A percentile compares a stretch with the other conserved stretches of the same genome.
phyloP scores from a whole-genome alignment of 2,797 vertebrate species.

The Gallirallus australis region DNA sequence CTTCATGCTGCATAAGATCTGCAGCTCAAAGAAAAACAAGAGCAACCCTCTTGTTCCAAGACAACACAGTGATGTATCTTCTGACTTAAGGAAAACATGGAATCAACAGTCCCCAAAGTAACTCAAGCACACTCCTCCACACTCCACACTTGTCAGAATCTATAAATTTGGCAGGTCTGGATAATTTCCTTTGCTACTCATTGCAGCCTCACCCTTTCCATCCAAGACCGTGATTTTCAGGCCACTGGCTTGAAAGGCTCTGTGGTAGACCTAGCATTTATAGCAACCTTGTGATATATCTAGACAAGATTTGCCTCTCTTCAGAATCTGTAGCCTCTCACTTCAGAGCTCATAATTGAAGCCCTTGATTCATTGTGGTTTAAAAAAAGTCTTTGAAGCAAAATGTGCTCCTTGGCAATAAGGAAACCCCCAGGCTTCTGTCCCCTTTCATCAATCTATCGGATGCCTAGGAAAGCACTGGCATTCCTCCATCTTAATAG shows the following conservation, averaged over 20 bases:
- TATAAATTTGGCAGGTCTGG: background rate
- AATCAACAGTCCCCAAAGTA: background rate
- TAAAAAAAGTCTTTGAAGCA: background rate
- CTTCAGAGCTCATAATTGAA: constrained; percentile 21
- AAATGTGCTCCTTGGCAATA: background rate
- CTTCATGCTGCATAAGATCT: background rate
- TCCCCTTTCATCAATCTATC: background rate
- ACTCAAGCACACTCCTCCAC: background rate
- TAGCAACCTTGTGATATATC: background rate
- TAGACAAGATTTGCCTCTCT: background rate
- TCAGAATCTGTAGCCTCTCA: constrained; percentile 10
- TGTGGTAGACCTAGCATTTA: background rate
- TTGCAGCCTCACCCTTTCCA: constrained; percentile 1
- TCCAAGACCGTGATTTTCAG: background rate
- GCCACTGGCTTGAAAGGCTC: background rate
- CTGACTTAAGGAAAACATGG: background rate
- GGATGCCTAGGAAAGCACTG: background rate
- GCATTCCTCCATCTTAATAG: background rate
- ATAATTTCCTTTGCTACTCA: background rate
- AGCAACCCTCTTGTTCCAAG: background rate
- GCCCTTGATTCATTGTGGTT: background rate
- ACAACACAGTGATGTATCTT: background rate
- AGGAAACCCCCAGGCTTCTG: background rate
- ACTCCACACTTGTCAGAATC: background rate
- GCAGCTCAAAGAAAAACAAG: background rate